These are phyloP conservation scores for Stichopus horrens DNA, from an alignment of 53 echinoderm and acorn worm species.

Conservation along the genomic window DNA sequence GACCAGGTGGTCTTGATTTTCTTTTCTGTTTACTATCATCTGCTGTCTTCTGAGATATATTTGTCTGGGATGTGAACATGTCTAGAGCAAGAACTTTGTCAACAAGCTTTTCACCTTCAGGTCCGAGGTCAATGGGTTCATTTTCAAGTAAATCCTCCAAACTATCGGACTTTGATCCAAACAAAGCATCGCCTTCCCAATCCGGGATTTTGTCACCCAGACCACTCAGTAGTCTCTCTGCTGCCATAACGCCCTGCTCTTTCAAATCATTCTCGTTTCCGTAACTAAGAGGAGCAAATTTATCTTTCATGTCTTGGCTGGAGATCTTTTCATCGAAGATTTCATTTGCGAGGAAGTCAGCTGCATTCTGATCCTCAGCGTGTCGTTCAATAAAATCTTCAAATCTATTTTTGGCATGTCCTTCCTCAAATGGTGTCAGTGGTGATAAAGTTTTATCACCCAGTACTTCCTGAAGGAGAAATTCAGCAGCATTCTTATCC, in stretches of 20 bases:
- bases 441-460: slow-evolving; percentile 17
- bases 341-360: slow-evolving; percentile 33
- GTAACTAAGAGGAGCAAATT: slow-evolving; percentile 39
- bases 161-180: slow-evolving; percentile 9
- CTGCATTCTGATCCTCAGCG: slow-evolving; percentile 42
- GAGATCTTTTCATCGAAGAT: slow-evolving; percentile 40
- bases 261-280: slow-evolving; percentile 3
- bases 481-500: slow-evolving; percentile 43
- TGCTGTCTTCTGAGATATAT: not conserved
- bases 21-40: not conserved
- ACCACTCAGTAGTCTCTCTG: slow-evolving; percentile 18
- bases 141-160: not conserved
- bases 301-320: slow-evolving; percentile 42
- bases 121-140: not conserved
- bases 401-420: slow-evolving; percentile 16
- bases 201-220: slow-evolving; percentile 9
- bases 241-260: slow-evolving; percentile 5
- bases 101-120: slow-evolving; percentile 14
- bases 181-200: not conserved
- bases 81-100: not conserved
- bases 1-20: not conserved
- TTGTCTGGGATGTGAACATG: not conserved
- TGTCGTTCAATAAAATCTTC: slow-evolving; percentile 41
- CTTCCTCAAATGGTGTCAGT: slow-evolving; percentile 33
- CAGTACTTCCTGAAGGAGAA: slow-evolving; percentile 36